Evolutionary conservation across 2,888 invertebrate genomes (phyloP), one percentile per base, ranked within the genome.

Genomic region (Amitus sp.): DNA sequence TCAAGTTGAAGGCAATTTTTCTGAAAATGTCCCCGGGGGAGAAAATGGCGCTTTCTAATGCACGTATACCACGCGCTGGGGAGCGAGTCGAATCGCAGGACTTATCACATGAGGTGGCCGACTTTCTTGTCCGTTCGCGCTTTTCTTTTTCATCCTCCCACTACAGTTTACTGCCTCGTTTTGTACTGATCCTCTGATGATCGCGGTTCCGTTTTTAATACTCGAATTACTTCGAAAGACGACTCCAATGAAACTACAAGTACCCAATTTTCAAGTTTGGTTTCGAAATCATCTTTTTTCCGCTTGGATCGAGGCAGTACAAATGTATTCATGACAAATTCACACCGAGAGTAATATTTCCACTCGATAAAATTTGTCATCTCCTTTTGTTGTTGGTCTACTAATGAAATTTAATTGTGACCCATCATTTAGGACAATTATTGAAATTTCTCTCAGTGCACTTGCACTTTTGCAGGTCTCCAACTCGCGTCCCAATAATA

Each of bases 31-130:
- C 61, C 61, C 59, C 49, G 19, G 56, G 47, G 42, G 59, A 55
- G 50, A 62, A 62, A 59, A 62, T 61, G 50, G 47, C 63, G 65
- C 68, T 68, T 69, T 69, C 68, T 67, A 69, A 61, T 59, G 52
- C 53, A 59, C 39, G 20, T 34, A 45, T n/a, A n/a, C n/a, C 45
- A 18, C 49, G 20, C 19, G 19, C n/a, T 3, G 4, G 20, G 9
- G 13, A 18, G 18, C 42, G 19, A 10, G 19, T 34, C 34, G 34
- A 34, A 34, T 19, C 20, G 6, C 9, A 4, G 19, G 42, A 13
- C 37, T 17, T 37, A 37, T 13, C 37, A 19, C 42, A 20, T 42
- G 42, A 6, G 20, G 9, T n/a, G 42, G n/a, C 20, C 43, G 37
- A 15, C 30, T 33, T 45, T 30, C n/a, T 19, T 37, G 52, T 23